Evolutionary conservation across 2,113 vertebrate species (phyloP).

Genomic region (Tympanuchus pallidicinctus): DNA sequence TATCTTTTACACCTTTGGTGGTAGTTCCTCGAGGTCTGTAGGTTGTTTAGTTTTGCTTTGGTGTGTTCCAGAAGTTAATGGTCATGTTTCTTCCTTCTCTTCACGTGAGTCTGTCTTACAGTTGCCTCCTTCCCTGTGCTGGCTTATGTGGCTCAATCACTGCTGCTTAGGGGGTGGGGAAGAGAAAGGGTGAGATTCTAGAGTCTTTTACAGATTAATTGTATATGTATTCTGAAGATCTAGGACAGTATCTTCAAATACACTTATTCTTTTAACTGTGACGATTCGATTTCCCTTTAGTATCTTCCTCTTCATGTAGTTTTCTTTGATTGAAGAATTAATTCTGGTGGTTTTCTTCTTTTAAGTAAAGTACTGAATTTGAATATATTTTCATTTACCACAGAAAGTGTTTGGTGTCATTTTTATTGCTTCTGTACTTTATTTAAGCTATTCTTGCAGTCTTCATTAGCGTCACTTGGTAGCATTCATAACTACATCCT

Average conservation of each 20-base stretch:
- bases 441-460: not conserved
- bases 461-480: not conserved
- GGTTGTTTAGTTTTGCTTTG: not conserved
- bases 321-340: not conserved
- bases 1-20: not conserved
- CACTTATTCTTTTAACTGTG: not conserved
- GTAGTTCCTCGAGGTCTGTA: not conserved
- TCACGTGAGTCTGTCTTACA: not conserved
- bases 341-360: not conserved
- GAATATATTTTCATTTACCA: not conserved
- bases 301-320: not conserved
- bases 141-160: accelerated
- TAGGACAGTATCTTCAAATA: not conserved
- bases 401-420: not conserved
- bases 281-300: not conserved
- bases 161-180: not conserved
- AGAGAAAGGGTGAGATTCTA: not conserved
- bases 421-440: not conserved
- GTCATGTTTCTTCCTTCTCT: not conserved
- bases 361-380: not conserved
- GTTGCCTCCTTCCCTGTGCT: not conserved
- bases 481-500: not conserved
- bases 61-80: not conserved
- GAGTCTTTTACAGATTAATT: not conserved
- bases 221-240: accelerated